phyloP scores from a whole-genome alignment of 2,888 invertebrate genomes.

The Parapristionchus giblindavisi region DNA sequence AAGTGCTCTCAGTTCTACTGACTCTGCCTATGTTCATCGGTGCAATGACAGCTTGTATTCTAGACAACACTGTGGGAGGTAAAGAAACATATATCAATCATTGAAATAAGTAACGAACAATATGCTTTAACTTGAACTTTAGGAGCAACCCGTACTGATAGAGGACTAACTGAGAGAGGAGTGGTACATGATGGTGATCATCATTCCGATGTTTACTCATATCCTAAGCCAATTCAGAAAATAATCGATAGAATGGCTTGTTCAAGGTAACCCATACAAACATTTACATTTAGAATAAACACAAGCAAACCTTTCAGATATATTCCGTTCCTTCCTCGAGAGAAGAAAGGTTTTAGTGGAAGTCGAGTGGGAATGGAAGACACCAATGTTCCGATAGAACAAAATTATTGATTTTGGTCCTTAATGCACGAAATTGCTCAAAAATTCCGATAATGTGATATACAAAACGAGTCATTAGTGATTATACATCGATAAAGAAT shows the following conservation, averaged over 20 bases:
- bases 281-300: neutral
- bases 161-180: slow-evolving; percentile 62
- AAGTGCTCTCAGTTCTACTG: slow-evolving; percentile 61
- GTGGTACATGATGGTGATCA: slow-evolving; percentile 54
- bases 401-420: too few species aligned
- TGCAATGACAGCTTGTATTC: slow-evolving; percentile 65
- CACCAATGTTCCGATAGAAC: neutral
- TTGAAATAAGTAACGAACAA: neutral
- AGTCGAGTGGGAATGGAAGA: slow-evolving; percentile 32
- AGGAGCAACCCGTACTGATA: slow-evolving; percentile 65
- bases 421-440: too few species aligned
- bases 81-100: neutral
- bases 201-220: slow-evolving; percentile 46
- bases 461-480: too few species aligned
- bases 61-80: slow-evolving; percentile 67
- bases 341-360: slow-evolving; percentile 31
- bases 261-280: neutral
- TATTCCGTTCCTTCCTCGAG: slow-evolving; percentile 35
- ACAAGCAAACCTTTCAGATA: slow-evolving; percentile 10
- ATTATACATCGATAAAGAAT: too few species aligned
- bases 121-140: neutral
- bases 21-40: slow-evolving; percentile 68
- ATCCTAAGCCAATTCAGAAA: slow-evolving; percentile 33
- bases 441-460: too few species aligned
- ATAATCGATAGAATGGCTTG: slow-evolving; percentile 35